These are phyloP conservation scores for Aleiodes alternator DNA, from an alignment of 2,888 invertebrate genomes.

Conservation along the genomic window DNA sequence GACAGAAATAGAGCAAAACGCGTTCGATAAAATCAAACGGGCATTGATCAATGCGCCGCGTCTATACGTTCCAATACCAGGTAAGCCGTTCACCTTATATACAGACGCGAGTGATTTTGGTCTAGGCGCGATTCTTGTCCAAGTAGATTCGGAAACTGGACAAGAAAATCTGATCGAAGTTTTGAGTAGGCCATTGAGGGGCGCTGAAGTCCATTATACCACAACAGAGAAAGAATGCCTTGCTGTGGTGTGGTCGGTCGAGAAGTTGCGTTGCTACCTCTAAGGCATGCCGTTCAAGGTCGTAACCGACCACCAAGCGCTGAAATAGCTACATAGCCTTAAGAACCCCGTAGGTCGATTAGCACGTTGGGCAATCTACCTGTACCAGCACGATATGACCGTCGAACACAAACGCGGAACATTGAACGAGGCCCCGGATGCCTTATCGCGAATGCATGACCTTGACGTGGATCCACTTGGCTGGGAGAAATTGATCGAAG, in stretches of 20 bases:
- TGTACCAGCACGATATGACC: slow-evolving; percentile 42
- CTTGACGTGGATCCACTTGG: slow-evolving; percentile 34
- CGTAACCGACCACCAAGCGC: slow-evolving; percentile 53
- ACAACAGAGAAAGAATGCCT: no score
- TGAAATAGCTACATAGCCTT: slow-evolving; percentile 41
- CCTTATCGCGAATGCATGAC: slow-evolving; percentile 45
- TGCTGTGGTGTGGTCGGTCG: no score
- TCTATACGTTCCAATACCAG: not conserved
- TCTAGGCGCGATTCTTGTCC: slow-evolving; percentile 49
- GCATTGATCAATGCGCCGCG: slow-evolving; percentile 31
- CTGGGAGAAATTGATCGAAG: slow-evolving; percentile 42
- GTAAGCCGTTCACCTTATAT: slow-evolving; percentile 36
- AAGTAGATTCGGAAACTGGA: slow-evolving; percentile 40
- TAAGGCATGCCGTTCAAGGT: slow-evolving; percentile 48
- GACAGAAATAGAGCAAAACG: not conserved
- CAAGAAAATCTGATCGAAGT: slow-evolving; percentile 47
- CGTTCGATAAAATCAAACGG: slow-evolving; percentile 8
- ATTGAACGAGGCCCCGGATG: slow-evolving; percentile 50
- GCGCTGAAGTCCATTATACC: slow-evolving; percentile 35
- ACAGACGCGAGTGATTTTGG: slow-evolving; percentile 47
- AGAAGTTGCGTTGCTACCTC: no score
- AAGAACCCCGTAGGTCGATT: slow-evolving; percentile 39
- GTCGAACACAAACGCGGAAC: slow-evolving; percentile 47
- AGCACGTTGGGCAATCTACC: slow-evolving; percentile 49
- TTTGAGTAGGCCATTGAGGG: slow-evolving; percentile 46